Conservation (phyloP, 1,140 invertebrate species). For the Bilobella aurantiaca region DNA sequence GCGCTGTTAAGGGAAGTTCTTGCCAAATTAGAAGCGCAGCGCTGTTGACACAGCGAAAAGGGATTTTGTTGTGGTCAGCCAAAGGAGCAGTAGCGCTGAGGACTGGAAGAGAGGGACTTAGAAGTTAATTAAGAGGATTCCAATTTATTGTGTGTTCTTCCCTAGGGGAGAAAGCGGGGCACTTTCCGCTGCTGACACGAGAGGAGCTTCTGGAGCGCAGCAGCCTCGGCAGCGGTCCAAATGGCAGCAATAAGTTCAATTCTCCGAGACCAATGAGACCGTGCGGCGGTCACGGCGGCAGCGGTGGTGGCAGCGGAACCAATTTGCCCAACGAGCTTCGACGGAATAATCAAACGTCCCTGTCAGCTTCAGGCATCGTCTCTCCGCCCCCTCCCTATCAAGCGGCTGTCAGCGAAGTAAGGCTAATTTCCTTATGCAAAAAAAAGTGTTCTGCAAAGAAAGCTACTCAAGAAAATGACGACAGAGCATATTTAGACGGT, state of each 20-base stretch:
- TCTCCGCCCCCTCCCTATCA: constrained; percentile 10
- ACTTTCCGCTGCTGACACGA: background rate
- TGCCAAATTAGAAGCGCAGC: too few relatives aligned
- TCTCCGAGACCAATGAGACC: background rate
- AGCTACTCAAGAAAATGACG: background rate
- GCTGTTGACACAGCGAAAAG: too few relatives aligned
- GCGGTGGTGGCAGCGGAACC: background rate
- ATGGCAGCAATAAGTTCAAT: background rate
- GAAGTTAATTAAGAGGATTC: background rate
- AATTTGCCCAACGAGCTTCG: background rate
- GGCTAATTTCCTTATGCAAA: background rate
- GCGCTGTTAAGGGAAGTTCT: too few relatives aligned
- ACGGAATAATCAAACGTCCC: background rate
- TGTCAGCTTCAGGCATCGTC: background rate
- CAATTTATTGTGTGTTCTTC: background rate
- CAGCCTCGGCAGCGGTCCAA: too few relatives aligned
- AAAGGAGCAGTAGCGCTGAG: too few relatives aligned
- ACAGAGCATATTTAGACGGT: too few relatives aligned
- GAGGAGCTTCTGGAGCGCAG: constrained; percentile 1
- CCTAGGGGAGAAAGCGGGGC: background rate
- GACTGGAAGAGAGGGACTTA: background rate
- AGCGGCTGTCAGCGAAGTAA: background rate
- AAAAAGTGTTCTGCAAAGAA: background rate
- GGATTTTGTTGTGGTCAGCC: too few relatives aligned
- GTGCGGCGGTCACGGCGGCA: too few relatives aligned